Evolutionary conservation across 2,888 invertebrate genomes (phyloP), one percentile per base, ranked within the genome.

Genomic region (Apantesis nais): DNA sequence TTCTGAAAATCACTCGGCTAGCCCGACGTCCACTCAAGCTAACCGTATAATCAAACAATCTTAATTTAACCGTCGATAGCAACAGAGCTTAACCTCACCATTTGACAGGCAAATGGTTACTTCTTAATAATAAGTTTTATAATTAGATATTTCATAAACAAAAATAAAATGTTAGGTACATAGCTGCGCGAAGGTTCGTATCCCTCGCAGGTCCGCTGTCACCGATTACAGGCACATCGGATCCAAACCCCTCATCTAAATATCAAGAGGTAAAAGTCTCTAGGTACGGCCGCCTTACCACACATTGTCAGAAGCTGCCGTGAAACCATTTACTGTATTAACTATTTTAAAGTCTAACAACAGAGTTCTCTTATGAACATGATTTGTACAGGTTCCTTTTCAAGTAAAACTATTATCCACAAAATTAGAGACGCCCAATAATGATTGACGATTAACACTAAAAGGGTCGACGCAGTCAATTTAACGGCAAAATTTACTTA

Each of bases 101-200:
- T 76, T 79, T 71, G 82, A 80, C 77, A 73, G 72, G 75, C 73
- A 79, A 81, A 81, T 68, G 70, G 71, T 72, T 69, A 73, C 68
- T 52, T 78, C 62, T 44, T 66, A 65, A 66, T 31, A 62, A 66
- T 72, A 72, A 31, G 4, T 55, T 62, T 37, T 66, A 70, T 55
- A 66, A 48, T 62, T 66, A 39, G 31, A 62, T 65, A 68, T 61
- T 64, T 66, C 19, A 63, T 55, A 62, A 66, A 62, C 62, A 67
- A 66, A 67, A 67, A 70, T 62, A 68, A 25, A 58, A 61, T 39
- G 67, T 67, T 62, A 72, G 71, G 68, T 68, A 72, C 71, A 66
- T 65, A 61, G 62, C 41, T 67, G 41, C 25, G n/a, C 67, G 60
- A 61, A 31, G 65, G 55, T 25, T 29, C 19, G 4, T 9, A 7